These are phyloP conservation scores for Girardia tigrina DNA, from an alignment of 2,888 invertebrate species.

Conservation along the genomic window DNA sequence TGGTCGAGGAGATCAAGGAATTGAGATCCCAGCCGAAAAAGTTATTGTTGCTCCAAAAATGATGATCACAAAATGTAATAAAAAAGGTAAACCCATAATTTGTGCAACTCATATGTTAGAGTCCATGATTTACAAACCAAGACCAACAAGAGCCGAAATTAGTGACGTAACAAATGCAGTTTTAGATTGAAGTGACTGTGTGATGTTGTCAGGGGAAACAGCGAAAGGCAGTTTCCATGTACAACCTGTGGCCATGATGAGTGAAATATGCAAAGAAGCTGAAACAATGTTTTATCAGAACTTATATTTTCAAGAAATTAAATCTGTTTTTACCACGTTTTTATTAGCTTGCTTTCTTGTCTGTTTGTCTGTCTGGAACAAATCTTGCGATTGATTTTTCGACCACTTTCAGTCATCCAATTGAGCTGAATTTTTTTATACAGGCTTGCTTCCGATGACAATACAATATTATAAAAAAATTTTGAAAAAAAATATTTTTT, in stretches of 20 bases:
- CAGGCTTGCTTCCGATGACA: too few species aligned
- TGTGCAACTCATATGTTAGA: slow-evolving; percentile 97
- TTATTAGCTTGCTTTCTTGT: too few species aligned
- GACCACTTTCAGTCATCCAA: too few species aligned
- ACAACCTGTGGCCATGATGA: slow-evolving; percentile 61
- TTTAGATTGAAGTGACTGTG: slow-evolving; percentile 88
- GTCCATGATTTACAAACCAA: slow-evolving; percentile 93
- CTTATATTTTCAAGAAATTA: slow-evolving; percentile 70
- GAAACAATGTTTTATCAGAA: slow-evolving; percentile 38
- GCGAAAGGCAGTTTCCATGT: slow-evolving; percentile 90
- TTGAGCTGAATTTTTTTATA: too few species aligned
- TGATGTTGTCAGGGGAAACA: slow-evolving; percentile 94
- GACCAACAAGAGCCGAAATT: slow-evolving; percentile 84
- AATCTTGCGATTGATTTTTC: too few species aligned
- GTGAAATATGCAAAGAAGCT: slow-evolving; percentile 43
- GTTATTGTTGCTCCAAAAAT: slow-evolving; percentile 85
- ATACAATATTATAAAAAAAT: too few species aligned
- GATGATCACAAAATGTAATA: slow-evolving; percentile 89
- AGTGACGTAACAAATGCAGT: slow-evolving; percentile 95
- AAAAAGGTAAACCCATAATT: slow-evolving; percentile 81
- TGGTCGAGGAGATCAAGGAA: slow-evolving; percentile 81
- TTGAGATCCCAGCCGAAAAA: slow-evolving; percentile 82
- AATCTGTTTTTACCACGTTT: slow-evolving; percentile 44
- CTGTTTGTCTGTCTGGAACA: too few species aligned
- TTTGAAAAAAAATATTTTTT: too few species aligned